Percentiles rank a stretch among this genome's conserved stretches.
Conservation (phyloP, 2,888 invertebrate species). For the Rapana venosa region DNA sequence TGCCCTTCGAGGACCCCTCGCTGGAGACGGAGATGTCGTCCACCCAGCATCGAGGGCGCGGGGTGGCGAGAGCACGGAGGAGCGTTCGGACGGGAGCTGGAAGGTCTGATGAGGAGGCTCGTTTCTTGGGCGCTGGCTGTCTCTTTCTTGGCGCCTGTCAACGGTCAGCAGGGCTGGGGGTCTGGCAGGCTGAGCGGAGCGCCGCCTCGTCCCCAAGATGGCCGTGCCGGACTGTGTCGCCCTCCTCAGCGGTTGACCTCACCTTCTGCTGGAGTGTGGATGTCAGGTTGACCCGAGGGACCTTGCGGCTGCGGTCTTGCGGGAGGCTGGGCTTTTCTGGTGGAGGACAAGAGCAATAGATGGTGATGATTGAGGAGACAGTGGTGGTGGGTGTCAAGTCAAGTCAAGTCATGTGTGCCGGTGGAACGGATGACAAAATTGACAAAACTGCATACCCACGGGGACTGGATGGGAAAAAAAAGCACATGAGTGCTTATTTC, state of each 20-base stretch:
- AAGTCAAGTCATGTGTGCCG: too few species aligned
- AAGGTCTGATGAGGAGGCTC: background rate
- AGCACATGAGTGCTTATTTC: too few species aligned
- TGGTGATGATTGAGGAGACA: too few species aligned
- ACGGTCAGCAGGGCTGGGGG: background rate
- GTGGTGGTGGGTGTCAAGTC: too few species aligned
- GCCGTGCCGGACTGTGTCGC: background rate
- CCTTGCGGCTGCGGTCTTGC: too few species aligned
- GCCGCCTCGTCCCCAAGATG: background rate
- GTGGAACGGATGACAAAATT: too few species aligned
- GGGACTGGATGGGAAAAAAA: too few species aligned
- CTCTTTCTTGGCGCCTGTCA: background rate
- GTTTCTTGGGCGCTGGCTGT: background rate
- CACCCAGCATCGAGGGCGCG: slow-evolving; percentile 67
- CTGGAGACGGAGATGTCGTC: slow-evolving; percentile 67
- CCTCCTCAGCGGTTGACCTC: background rate
- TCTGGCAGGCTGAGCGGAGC: background rate
- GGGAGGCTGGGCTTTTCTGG: too few species aligned
- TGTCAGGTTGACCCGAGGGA: slow-evolving; percentile 12
- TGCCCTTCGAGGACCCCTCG: slow-evolving; percentile 45
- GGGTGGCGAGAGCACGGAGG: background rate
- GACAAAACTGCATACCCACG: too few species aligned
- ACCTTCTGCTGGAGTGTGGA: background rate
- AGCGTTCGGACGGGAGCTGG: slow-evolving; percentile 45
- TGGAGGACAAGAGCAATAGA: too few species aligned